These are phyloP conservation scores for Drosophila azteca DNA, from an alignment of 1,140 invertebrate species.

Conservation along the genomic window DNA sequence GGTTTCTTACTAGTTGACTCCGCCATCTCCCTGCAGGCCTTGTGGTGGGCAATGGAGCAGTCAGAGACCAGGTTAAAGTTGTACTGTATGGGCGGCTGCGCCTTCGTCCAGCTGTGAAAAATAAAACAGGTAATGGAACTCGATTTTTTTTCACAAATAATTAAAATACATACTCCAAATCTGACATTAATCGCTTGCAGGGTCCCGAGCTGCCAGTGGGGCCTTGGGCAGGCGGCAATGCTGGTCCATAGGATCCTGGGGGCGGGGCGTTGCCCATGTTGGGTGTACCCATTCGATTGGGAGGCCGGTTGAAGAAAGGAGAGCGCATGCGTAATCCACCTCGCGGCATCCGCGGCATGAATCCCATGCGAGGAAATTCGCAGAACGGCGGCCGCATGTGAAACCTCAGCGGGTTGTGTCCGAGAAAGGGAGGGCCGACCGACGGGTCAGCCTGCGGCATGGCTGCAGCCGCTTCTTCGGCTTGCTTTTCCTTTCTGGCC, in stretches of 20 bases:
- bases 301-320: slow-evolving; percentile 47
- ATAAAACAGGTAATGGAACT: neutral
- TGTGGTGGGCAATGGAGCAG: slow-evolving; percentile 53
- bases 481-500: slow-evolving; percentile 68
- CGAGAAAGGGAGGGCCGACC: slow-evolving; percentile 28
- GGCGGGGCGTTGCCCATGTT: neutral
- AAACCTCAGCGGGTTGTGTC: slow-evolving; percentile 53
- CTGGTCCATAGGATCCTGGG: slow-evolving; percentile 35
- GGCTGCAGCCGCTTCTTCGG: slow-evolving; percentile 60
- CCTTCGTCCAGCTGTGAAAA: slow-evolving; percentile 50
- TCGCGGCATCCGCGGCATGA: slow-evolving; percentile 60
- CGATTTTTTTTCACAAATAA: neutral
- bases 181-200: slow-evolving; percentile 50
- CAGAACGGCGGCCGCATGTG: slow-evolving; percentile 58
- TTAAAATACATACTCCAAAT: slow-evolving; percentile 41
- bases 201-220: neutral
- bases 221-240: slow-evolving; percentile 25
- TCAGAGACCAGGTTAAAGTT: slow-evolving; percentile 48
- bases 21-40: slow-evolving; percentile 31
- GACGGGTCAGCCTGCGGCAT: slow-evolving; percentile 30
- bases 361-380: slow-evolving; percentile 60
- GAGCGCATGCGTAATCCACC: slow-evolving; percentile 58
- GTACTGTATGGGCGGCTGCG: slow-evolving; percentile 48
- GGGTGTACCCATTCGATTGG: slow-evolving; percentile 31
- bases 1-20: slow-evolving; percentile 6